Evolutionary conservation across 2,888 invertebrate species (phyloP).

Genomic region (Ichneumoninae sp.): DNA sequence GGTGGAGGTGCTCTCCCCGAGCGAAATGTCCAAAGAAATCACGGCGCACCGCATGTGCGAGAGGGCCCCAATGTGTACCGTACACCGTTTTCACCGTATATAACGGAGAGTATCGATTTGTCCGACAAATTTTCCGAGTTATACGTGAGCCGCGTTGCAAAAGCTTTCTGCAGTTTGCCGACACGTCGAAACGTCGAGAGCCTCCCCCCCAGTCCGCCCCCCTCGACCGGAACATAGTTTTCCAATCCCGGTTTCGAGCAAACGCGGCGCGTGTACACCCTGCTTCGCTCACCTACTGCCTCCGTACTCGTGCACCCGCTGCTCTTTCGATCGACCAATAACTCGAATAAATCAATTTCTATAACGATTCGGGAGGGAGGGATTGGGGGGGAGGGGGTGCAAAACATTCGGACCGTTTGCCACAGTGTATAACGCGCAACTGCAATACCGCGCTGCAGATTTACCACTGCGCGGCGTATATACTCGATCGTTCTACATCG

Average conservation of each 20-base stretch:
- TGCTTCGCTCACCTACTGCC: not conserved
- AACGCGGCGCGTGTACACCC: constrained; percentile 30
- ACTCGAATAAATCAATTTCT: constrained; percentile 68
- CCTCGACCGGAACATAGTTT: constrained; percentile 8
- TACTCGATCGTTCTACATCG: not conserved
- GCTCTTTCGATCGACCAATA: constrained; percentile 45
- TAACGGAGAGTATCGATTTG: constrained; percentile 64
- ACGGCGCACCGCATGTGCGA: constrained; percentile 22
- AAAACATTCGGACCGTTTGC: constrained; percentile 21
- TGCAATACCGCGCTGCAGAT: constrained; percentile 14
- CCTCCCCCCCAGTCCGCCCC: too few species aligned
- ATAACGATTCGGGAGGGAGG: constrained; percentile 55
- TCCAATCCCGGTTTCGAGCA: constrained; percentile 46
- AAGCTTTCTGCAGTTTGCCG: constrained; percentile 19
- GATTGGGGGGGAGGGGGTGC: not conserved
- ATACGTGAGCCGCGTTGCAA: constrained; percentile 62
- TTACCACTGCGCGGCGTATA: not conserved
- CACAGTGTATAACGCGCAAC: not conserved
- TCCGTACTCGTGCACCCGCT: not conserved
- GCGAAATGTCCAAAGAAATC: constrained; percentile 54
- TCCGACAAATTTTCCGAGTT: constrained; percentile 64
- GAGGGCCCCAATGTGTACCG: constrained; percentile 3
- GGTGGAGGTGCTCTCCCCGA: not conserved
- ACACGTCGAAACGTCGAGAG: constrained; percentile 34
- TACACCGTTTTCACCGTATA: constrained; percentile 14